A percentile compares a stretch with the other conserved stretches of the same genome.
These are phyloP conservation scores for Styela clava DNA, from an alignment of 23 tunicate species.

Conservation along the genomic window DNA sequence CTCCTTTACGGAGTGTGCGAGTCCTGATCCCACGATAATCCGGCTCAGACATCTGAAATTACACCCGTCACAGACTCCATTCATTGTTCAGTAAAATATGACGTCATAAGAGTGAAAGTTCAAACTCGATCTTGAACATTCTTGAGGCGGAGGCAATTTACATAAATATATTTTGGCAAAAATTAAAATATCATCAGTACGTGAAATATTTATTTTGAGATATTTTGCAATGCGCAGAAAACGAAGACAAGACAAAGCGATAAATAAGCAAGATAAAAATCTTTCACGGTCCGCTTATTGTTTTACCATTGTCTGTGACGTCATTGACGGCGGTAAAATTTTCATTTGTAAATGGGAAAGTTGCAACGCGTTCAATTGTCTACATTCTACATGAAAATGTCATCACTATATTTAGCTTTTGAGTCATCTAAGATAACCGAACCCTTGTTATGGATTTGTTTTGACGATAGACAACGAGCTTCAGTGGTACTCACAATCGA, in stretches of 20 bases:
- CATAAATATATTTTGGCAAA: not conserved
- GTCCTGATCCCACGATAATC: not conserved
- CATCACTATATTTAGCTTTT: not conserved
- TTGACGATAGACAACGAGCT: not conserved
- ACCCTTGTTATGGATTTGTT: not conserved
- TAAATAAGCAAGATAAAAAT: not conserved
- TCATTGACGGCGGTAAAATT: not conserved
- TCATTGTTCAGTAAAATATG: not conserved
- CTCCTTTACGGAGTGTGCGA: not conserved
- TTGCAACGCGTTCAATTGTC: no score
- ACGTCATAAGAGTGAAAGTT: not conserved
- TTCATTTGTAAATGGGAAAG: no score
- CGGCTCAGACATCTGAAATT: not conserved
- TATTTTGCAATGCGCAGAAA: not conserved
- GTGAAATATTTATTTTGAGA: not conserved
- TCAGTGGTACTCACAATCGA: no score
- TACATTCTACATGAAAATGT: not conserved
- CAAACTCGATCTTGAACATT: not conserved
- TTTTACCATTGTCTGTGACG: not conserved
- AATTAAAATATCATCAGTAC: not conserved
- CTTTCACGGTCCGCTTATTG: not conserved
- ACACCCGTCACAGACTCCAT: not conserved
- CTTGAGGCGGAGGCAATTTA: not conserved
- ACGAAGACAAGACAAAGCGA: not conserved
- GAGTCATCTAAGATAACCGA: not conserved